Conservation (phyloP, 1,140 invertebrate species). For the Cardiocondyla obscurior region DNA sequence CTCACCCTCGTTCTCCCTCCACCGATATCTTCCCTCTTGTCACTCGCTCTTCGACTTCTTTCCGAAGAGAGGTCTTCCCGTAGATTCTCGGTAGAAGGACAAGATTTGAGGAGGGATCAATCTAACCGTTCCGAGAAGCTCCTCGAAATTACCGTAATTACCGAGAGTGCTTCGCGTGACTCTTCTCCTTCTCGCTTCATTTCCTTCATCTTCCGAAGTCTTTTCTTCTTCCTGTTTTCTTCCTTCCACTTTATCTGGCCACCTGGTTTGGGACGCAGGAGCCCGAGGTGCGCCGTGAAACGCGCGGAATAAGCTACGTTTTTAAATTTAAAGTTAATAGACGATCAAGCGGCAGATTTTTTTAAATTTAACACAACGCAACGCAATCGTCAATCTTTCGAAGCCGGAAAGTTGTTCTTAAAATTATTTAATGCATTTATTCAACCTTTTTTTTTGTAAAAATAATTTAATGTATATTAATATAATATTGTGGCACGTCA, state of each 20-base stretch:
- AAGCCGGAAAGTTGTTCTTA: neutral
- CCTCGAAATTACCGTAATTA: slow-evolving; percentile 79
- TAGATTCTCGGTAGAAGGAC: slow-evolving; percentile 73
- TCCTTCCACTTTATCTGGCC: slow-evolving; percentile 1
- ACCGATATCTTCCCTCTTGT: slow-evolving; percentile 67
- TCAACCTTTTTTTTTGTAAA: too few species aligned
- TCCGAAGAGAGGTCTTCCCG: slow-evolving; percentile 65
- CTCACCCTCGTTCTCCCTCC: slow-evolving; percentile 61
- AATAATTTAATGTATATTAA: too few species aligned
- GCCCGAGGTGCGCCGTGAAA: neutral
- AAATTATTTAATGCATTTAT: too few species aligned
- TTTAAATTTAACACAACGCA: neutral
- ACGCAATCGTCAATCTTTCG: neutral
- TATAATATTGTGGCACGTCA: too few species aligned
- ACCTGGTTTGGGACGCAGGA: slow-evolving; percentile 11
- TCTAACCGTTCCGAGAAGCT: slow-evolving; percentile 78
- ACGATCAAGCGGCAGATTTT: too few species aligned
- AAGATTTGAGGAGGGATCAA: slow-evolving; percentile 70
- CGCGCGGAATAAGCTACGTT: neutral
- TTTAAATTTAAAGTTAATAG: neutral
- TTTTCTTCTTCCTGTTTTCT: slow-evolving; percentile 12
- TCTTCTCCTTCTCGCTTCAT: slow-evolving; percentile 46
- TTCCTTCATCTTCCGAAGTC: slow-evolving; percentile 21
- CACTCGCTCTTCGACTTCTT: slow-evolving; percentile 48
- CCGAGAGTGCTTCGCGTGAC: slow-evolving; percentile 62